phyloP scores from a whole-genome alignment of 2,797 vertebrate species.

The Poecilia gillii region DNA sequence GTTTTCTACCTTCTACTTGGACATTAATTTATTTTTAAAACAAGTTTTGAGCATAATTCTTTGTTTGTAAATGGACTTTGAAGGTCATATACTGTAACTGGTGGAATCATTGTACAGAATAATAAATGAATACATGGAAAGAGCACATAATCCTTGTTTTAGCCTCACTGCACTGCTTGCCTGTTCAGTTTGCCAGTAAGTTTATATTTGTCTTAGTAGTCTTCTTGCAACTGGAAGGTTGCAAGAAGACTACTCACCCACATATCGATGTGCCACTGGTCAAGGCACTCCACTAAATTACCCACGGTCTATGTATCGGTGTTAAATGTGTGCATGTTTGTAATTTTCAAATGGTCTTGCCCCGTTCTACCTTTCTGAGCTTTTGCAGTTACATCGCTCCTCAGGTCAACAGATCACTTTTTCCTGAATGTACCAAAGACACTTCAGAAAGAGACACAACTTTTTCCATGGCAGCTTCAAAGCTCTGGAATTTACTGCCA shows the following conservation, averaged over 20 bases:
- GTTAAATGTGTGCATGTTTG: not conserved
- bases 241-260: not conserved
- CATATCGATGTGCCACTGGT: not conserved
- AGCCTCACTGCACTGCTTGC: not conserved
- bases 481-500: not conserved
- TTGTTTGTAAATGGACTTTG: not conserved
- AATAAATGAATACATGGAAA: not conserved
- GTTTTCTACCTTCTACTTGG: not conserved
- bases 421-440: not conserved
- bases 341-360: not conserved
- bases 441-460: not conserved
- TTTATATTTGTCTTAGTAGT: not conserved
- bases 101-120: not conserved
- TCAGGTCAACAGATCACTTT: not conserved
- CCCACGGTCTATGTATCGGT: not conserved
- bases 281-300: not conserved
- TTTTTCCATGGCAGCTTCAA: not conserved
- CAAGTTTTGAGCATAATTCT: not conserved
- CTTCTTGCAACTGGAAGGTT: not conserved
- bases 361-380: no score
- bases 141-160: not conserved
- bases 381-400: not conserved
- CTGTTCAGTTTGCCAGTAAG: not conserved
- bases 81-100: not conserved
- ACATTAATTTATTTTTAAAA: not conserved